These are phyloP conservation scores for Maconellicoccus hirsutus DNA, from an alignment of 1,140 invertebrate genomes.

Conservation along the genomic window DNA sequence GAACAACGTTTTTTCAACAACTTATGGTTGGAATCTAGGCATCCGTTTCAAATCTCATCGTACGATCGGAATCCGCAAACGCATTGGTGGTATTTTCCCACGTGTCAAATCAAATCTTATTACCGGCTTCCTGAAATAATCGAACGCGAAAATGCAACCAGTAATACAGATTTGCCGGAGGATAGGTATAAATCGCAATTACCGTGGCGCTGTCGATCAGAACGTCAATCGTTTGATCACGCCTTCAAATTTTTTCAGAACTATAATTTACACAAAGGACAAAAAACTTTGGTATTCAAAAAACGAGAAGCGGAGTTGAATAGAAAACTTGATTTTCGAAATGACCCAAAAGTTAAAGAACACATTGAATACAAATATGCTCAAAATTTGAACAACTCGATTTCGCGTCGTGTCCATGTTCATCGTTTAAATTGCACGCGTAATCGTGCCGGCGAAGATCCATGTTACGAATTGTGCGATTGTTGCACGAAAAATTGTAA, in stretches of 20 bases:
- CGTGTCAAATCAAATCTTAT: neutral
- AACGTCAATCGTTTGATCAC: neutral
- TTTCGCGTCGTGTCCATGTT: neutral
- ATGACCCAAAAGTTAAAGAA: neutral
- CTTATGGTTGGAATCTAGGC: neutral
- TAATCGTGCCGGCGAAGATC: neutral
- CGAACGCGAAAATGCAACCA: too few relatives aligned
- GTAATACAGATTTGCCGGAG: neutral
- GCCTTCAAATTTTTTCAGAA: neutral
- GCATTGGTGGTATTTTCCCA: neutral
- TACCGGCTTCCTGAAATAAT: too few relatives aligned
- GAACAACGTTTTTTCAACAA: neutral
- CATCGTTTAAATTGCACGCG: neutral
- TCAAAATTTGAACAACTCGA: conserved; percentile 5
- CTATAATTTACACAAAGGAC: neutral
- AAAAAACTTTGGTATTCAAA: neutral
- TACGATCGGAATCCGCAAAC: neutral
- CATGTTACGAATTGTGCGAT: neutral
- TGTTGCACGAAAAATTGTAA: neutral
- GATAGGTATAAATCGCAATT: neutral
- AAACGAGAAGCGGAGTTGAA: neutral
- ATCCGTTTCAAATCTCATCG: neutral
- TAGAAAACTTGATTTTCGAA: neutral
- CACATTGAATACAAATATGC: neutral
- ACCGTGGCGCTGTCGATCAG: neutral